Evolutionary conservation across 37 sponge, comb jelly and placozoan species (phyloP), one percentile per base, ranked within the genome.

Genomic region (Hormiphora californensis): DNA sequence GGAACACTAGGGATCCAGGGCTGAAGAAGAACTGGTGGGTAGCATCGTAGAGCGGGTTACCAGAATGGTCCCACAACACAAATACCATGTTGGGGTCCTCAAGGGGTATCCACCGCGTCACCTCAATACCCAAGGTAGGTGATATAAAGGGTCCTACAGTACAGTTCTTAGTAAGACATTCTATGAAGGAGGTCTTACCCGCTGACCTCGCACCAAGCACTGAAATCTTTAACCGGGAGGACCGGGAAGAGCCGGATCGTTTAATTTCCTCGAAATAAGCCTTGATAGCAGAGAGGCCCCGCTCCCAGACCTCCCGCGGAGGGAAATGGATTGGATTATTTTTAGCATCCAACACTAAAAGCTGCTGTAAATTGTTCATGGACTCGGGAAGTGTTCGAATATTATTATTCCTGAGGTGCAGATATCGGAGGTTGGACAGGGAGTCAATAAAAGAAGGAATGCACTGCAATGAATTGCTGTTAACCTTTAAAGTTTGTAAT

Each of bases 321-420:
- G 81, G 81, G 44, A 73, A 73, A 40, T 73, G 81, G 35, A 73
- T 73, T 43, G 81, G 81, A 46, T 73, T 73, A 33, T 73, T 73
- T 33, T 73, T 73, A 15, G 81, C 81, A 41, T 73, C 81, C 21
- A 73, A 73, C 81, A 73, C 81, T 46, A 32, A 46, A 43, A 73
- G 21, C 25, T 36, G 40, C 36, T 73, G 81, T 4, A 73, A 46
- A 28, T 73, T 73, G 25, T 73, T 15, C 81, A 73, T 73, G 7
- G 81, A 43, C 23, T 73, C 81, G 23, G 81, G 81, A 19, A 73
- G 46, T 43, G 81, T 73, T 73, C 81, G 40, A 46, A 73, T 73
- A 46, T 73, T 36, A 40, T 73, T 73, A 30, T 73, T 73, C 25
- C 81, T 39, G 43, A 73, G 40, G 23, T 73, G 81, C 36, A 73